These are phyloP conservation scores for Galerucella pusilla DNA, from an alignment of 2,888 invertebrate genomes.

Conservation along the genomic window DNA sequence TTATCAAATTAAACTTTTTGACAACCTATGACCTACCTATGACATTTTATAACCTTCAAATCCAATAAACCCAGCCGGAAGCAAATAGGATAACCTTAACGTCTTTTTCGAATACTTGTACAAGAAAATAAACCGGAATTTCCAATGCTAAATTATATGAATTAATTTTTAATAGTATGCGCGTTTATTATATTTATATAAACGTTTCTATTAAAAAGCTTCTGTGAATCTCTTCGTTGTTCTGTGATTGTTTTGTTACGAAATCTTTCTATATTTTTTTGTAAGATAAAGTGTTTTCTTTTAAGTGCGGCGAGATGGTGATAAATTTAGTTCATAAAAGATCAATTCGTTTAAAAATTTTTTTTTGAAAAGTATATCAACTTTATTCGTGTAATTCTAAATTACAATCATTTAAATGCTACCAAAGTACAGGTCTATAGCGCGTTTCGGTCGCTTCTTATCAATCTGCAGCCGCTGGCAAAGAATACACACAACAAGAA, in stretches of 20 bases:
- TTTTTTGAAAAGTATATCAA: neutral
- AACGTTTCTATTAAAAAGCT: neutral
- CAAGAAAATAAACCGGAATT: neutral
- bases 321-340: constrained; percentile 12
- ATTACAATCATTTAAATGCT: neutral
- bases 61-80: no score
- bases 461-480: no score
- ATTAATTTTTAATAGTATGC: neutral
- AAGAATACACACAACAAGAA: no score
- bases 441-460: no score
- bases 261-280: constrained; percentile 49
- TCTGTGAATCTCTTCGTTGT: constrained; percentile 53
- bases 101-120: neutral
- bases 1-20: no score
- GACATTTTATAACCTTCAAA: no score
- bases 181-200: neutral
- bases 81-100: no score
- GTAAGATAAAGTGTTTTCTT: constrained; percentile 46
- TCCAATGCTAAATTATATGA: no score
- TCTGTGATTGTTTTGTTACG: constrained; percentile 49
- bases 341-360: neutral
- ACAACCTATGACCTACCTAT: no score
- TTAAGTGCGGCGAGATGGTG: constrained; percentile 54
- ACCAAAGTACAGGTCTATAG: no score
- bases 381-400: neutral